These are phyloP conservation scores for Urosaurus nigricauda DNA, from an alignment of 2,797 vertebrate species.

Conservation along the genomic window DNA sequence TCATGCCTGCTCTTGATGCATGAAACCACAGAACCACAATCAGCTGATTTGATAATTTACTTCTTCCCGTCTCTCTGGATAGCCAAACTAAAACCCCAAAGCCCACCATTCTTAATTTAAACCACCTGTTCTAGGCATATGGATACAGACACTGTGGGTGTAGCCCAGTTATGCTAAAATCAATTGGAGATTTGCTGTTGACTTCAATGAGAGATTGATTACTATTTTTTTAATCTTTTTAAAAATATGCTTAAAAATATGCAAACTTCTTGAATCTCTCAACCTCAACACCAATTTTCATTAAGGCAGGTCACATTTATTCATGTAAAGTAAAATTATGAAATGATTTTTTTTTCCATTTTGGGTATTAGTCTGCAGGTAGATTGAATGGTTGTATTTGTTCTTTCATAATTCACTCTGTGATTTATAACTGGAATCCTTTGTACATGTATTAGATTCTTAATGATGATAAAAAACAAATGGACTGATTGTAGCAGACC, in stretches of 20 bases:
- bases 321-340: neutral
- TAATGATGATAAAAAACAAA: constrained; percentile 55
- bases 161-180: constrained; percentile 34
- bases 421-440: constrained; percentile 46
- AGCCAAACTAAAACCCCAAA: constrained; percentile 42
- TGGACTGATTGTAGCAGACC: constrained; percentile 19
- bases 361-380: neutral
- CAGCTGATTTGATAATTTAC: constrained; percentile 57
- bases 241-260: constrained; percentile 11
- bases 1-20: constrained; percentile 33
- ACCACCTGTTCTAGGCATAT: constrained; percentile 19
- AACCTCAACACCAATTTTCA: constrained; percentile 23
- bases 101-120: constrained; percentile 34
- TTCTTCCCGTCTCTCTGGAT: constrained; percentile 55
- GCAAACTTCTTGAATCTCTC: constrained; percentile 6
- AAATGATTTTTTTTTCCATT: neutral
- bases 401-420: constrained; percentile 31
- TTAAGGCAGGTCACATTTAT: constrained; percentile 17
- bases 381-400: constrained; percentile 4
- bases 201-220: constrained; percentile 34
- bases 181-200: constrained; percentile 24
- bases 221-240: constrained; percentile 10
- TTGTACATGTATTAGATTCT: constrained; percentile 38
- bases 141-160: constrained; percentile 23
- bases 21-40: constrained; percentile 62